A percentile compares a stretch with the other conserved stretches of the same genome.
phyloP scores from a whole-genome alignment of 2,797 vertebrate genomes.

The Tarsius wallacei region DNA sequence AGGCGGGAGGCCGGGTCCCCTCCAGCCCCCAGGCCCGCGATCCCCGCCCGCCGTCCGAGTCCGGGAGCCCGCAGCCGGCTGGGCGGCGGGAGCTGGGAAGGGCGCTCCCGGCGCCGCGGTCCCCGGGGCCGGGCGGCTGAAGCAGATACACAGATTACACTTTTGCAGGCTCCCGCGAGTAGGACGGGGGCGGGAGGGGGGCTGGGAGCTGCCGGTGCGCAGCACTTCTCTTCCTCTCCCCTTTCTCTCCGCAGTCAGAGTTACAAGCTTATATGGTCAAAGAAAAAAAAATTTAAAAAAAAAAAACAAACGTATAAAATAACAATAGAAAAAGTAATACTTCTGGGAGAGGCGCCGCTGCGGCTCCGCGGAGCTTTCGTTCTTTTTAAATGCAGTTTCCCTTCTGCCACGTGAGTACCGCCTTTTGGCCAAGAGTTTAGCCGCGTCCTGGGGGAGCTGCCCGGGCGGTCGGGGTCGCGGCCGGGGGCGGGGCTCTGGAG shows the following conservation, averaged over 20 bases:
- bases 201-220: conserved; percentile 12
- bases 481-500: conserved; percentile 59
- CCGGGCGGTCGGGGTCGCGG: conserved; percentile 16
- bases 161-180: conserved; percentile 74
- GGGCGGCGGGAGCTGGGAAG: not conserved
- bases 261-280: conserved; percentile 91
- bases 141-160: conserved; percentile 85
- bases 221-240: conserved; percentile 37
- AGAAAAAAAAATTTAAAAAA: conserved; percentile 79
- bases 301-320: conserved; percentile 88
- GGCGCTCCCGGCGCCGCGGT: not conserved
- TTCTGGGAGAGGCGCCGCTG: conserved; percentile 87
- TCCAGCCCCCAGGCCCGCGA: not conserved
- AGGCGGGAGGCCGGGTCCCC: not conserved
- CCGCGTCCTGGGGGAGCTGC: conserved; percentile 82
- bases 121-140: conserved; percentile 36
- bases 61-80: not conserved
- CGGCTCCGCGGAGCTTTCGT: conserved; percentile 72
- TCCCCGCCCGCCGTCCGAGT: not conserved
- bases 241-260: conserved; percentile 88
- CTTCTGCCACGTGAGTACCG: conserved; percentile 90
- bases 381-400: conserved; percentile 71
- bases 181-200: not conserved
- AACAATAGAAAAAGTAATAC: conserved; percentile 90
- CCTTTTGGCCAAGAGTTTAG: conserved; percentile 92